Percentiles rank a stretch among this genome's conserved stretches.
Conservation (phyloP, 1,140 invertebrate species). For the Pectinophora gossypiella region DNA sequence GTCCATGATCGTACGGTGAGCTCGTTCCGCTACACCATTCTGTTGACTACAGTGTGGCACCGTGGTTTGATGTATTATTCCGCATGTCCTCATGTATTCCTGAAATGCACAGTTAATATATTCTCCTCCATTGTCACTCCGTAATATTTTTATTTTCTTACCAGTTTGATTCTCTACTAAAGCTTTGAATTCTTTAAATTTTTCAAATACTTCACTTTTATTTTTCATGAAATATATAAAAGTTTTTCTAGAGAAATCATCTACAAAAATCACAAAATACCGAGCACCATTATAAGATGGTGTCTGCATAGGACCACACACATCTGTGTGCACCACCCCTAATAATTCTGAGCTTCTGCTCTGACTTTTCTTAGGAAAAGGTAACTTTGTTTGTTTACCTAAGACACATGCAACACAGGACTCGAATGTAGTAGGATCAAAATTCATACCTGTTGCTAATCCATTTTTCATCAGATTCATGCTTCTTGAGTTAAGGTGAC, state of each 20-base stretch:
- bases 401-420: slow-evolving; percentile 20
- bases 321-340: slow-evolving; percentile 6
- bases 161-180: slow-evolving; percentile 39
- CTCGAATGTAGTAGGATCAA: neutral
- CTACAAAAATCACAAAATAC: slow-evolving; percentile 50
- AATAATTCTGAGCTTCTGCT: slow-evolving; percentile 5
- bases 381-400: slow-evolving; percentile 19
- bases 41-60: too few relatives aligned
- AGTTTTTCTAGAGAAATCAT: slow-evolving; percentile 40
- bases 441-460: slow-evolving; percentile 3
- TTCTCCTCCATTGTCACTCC: slow-evolving; percentile 5
- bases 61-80: slow-evolving; percentile 6
- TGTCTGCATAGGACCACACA: slow-evolving; percentile 32
- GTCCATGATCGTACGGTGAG: too few relatives aligned
- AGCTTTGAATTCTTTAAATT: slow-evolving; percentile 35
- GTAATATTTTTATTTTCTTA: slow-evolving; percentile 14
- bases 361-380: slow-evolving; percentile 13
- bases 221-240: too few relatives aligned
- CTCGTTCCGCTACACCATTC: too few relatives aligned
- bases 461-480: slow-evolving; percentile 5
- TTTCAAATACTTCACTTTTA: slow-evolving; percentile 25
- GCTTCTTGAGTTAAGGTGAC: slow-evolving; percentile 2
- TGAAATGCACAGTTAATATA: neutral
- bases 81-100: neutral
- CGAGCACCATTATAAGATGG: slow-evolving; percentile 24